Conservation (phyloP, 2,113 vertebrate species). For the human (Homo sapiens) region GRCh38 chr1:22197501-22198000, state of each 20-base stretch:
- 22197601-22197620: not conserved
- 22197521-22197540: not conserved
- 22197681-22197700: not conserved
- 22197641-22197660: not conserved
- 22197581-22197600: not conserved
- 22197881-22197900: slow-evolving; percentile 17
- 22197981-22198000: not conserved
- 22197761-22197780: not conserved
- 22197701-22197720: not conserved
- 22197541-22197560: not conserved
- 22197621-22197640: not conserved
- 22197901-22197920: not conserved
- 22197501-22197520: not conserved
- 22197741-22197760: not conserved
- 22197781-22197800: not conserved
- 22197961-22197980: not conserved
- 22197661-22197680: not conserved
- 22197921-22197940: not conserved
- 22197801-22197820: not conserved
- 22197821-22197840: not conserved
- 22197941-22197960: not conserved
- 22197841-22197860: not conserved
- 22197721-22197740: too few species aligned
- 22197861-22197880: not conserved
- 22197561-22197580: not conserved